Evolutionary conservation across 2,888 invertebrate species (phyloP), one percentile per base, ranked within the genome.

Genomic region (Colostygia pectinataria): DNA sequence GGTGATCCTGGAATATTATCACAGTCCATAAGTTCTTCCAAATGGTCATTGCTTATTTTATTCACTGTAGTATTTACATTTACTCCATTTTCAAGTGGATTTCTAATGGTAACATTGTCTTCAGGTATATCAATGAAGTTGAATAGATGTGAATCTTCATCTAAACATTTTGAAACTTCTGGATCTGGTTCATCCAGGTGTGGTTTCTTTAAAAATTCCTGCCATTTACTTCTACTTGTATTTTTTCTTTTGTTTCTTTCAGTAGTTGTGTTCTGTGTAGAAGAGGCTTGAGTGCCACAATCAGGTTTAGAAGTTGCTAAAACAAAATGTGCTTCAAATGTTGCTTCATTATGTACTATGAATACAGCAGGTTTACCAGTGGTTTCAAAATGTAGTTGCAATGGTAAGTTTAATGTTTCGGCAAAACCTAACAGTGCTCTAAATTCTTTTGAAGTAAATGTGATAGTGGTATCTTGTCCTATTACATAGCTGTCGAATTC

Each of bases 371-470:
- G 97, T 61, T 94, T 93, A 63, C 97, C 97, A 39, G 95, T 93
- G 25, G 91, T 91, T 73, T 95, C 94, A 86, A 97, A 97, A 70
- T 93, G 92, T 29, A 96, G 73, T 33, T 92, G 91, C 2, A 97
- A 66, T 40, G 94, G 93, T 42, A 95, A 83, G 66, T 91, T 92
- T 5, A 94, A 88, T 1, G 92, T 91, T 79, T 97, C 98, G 0
- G 96, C 94, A 83, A 97, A 97, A 14, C 91, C 84, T 13, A 97
- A 80, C 9, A 97, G 91, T 0, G 97, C 96, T 73, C 94, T 89
- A 46, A 98, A 93, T 71, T 97, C 97, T 77, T 95, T 96, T 40
- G 97, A 83, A 55, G 96, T 95, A 80, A 97, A 97, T 58, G 97
- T 97, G 20, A 98, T 92, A 13, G 92, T 91, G 0, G 95, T 93